phyloP scores from a whole-genome alignment of 2,888 invertebrate species.

The Falcaria lacertinaria region DNA sequence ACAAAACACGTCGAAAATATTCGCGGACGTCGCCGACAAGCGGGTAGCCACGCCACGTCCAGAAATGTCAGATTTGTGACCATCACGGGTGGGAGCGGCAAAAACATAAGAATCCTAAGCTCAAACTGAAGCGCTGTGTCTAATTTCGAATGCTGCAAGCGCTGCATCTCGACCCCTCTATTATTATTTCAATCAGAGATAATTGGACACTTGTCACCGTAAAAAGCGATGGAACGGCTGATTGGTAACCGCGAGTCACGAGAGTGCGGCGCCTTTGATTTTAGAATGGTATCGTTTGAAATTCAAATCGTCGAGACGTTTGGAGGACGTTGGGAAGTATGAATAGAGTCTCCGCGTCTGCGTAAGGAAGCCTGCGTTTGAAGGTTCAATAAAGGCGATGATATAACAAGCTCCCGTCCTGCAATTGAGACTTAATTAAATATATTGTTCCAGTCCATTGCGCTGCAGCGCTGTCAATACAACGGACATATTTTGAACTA shows the following conservation, averaged over 20 bases:
- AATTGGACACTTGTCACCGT: slow-evolving; percentile 71
- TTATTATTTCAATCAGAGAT: slow-evolving; percentile 73
- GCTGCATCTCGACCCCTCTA: slow-evolving; percentile 45
- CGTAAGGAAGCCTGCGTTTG: slow-evolving; percentile 28
- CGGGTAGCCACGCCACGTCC: slow-evolving; percentile 51
- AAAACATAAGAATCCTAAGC: slow-evolving; percentile 40
- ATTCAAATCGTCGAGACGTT: slow-evolving; percentile 44
- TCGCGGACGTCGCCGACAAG: slow-evolving; percentile 44
- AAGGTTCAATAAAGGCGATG: slow-evolving; percentile 40
- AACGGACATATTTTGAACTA: slow-evolving; percentile 3
- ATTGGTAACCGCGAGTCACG: slow-evolving; percentile 43
- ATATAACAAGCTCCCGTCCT: slow-evolving; percentile 23
- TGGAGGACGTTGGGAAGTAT: slow-evolving; percentile 22
- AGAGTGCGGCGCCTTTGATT: slow-evolving; percentile 49
- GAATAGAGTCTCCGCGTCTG: slow-evolving; percentile 23
- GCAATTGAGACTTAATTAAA: slow-evolving; percentile 42
- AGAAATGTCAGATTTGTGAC: slow-evolving; percentile 50
- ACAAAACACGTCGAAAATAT: slow-evolving; percentile 62
- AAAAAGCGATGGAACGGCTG: slow-evolving; percentile 50
- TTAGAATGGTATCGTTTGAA: slow-evolving; percentile 38
- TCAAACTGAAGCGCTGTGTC: slow-evolving; percentile 27
- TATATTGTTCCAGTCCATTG: slow-evolving; percentile 31
- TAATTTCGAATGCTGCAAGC: slow-evolving; percentile 58
- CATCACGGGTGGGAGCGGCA: slow-evolving; percentile 60
- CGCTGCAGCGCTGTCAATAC: slow-evolving; percentile 10